Evolutionary conservation across 2,888 invertebrate species (phyloP).

Genomic region (Aspidiotus destructor): DNA sequence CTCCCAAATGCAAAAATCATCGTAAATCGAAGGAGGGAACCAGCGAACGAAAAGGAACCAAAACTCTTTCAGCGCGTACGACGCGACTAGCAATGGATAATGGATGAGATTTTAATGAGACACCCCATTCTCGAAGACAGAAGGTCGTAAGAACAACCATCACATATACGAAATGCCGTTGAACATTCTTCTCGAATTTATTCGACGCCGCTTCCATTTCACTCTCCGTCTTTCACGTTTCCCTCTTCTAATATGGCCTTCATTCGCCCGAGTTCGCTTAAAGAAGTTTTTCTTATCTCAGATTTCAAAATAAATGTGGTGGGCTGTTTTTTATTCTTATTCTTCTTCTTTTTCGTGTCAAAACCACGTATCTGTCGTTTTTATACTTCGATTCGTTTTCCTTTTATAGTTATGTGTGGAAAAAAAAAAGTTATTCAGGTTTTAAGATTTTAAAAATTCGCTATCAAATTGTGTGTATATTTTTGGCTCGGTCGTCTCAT

Average conservation of each 20-base stretch:
- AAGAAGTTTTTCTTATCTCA: conserved; percentile 8
- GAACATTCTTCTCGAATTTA: conserved; percentile 5
- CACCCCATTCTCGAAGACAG: conserved; percentile 28
- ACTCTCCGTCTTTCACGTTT: not conserved
- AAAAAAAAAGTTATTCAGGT: no score
- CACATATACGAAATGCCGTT: conserved; percentile 21
- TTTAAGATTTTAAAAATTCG: no score
- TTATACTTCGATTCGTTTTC: no score
- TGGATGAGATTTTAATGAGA: conserved; percentile 32
- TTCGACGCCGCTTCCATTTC: not conserved
- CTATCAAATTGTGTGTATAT: no score
- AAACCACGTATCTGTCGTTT: no score
- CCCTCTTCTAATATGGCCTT: not conserved
- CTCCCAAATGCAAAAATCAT: conserved; percentile 3
- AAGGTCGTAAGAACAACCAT: conserved; percentile 23
- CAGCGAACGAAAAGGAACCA: conserved; percentile 18
- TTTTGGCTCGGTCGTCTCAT: no score
- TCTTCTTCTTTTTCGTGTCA: not conserved
- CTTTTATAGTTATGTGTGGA: no score
- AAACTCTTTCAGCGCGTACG: not conserved
- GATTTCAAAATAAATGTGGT: conserved; percentile 1
- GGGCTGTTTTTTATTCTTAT: conserved; percentile 1
- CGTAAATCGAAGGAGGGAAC: conserved; percentile 13
- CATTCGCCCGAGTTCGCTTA: conserved; percentile 5
- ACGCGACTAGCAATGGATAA: conserved; percentile 30